Percentiles rank a stretch among this genome's conserved stretches.
phyloP scores from a whole-genome alignment of 2,888 invertebrate genomes.

The Crossocerus cetratus region DNA sequence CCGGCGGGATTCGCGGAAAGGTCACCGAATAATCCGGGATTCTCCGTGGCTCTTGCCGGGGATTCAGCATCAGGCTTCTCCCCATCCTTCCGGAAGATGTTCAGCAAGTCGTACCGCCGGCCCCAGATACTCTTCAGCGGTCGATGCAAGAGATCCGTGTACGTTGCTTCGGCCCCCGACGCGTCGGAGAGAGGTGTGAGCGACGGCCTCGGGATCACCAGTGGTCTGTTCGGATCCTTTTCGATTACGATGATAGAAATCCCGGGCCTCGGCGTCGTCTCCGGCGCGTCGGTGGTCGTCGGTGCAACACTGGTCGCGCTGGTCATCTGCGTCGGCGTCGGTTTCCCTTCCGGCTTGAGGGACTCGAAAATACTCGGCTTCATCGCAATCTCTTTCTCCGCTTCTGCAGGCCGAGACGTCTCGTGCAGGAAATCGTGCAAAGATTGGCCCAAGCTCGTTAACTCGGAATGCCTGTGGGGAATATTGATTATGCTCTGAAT shows the following conservation, averaged over 20 bases:
- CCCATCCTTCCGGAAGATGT: background rate
- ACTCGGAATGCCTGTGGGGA: slow-evolving; percentile 4
- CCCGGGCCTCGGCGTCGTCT: background rate
- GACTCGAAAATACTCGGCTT: background rate
- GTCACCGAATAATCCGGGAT: slow-evolving; percentile 34
- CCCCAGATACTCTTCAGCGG: slow-evolving; percentile 13
- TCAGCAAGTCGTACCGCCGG: background rate
- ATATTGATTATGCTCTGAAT: slow-evolving; percentile 27
- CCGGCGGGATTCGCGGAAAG: slow-evolving; percentile 32
- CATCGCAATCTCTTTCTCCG: slow-evolving; percentile 13
- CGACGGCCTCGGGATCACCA: background rate
- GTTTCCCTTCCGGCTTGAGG: background rate
- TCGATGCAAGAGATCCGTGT: background rate
- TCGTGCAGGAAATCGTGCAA: slow-evolving; percentile 23
- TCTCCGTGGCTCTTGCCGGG: slow-evolving; percentile 16
- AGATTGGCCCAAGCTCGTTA: slow-evolving; percentile 12
- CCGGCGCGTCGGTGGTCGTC: background rate
- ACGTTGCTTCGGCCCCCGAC: background rate
- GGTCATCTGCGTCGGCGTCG: background rate
- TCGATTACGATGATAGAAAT: background rate
- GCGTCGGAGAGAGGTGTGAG: background rate
- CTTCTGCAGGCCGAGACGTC: background rate
- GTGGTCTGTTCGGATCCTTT: background rate
- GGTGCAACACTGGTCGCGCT: too few relatives aligned
- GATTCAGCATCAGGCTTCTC: slow-evolving; percentile 4